A percentile compares a stretch with the other conserved stretches of the same genome.
phyloP scores from a whole-genome alignment of 2,888 invertebrate species.

The Noctua fimbriata region DNA sequence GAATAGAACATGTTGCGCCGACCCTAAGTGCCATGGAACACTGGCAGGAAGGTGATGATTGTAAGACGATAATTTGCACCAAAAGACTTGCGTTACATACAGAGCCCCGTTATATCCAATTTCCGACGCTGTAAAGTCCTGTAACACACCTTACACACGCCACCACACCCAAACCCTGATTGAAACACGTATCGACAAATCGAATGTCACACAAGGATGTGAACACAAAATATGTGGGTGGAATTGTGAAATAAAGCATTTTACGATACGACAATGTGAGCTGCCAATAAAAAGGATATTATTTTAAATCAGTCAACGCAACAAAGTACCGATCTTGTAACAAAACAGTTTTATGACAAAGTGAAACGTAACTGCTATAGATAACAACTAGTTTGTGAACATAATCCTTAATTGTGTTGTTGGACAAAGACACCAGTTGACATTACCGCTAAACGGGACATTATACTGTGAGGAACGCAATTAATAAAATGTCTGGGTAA shows the following conservation, averaged over 20 bases:
- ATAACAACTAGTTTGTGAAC: conserved; percentile 55
- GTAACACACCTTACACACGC: conserved; percentile 21
- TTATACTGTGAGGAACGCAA: conserved; percentile 27
- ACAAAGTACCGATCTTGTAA: conserved; percentile 65
- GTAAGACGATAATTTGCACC: not conserved
- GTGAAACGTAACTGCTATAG: conserved; percentile 59
- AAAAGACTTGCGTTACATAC: not conserved
- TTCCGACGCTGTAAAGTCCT: conserved; percentile 7
- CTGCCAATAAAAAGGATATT: conserved; percentile 65
- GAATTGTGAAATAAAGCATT: conserved; percentile 64
- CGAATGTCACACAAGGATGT: conserved; percentile 55
- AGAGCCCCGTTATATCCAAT: conserved; percentile 36
- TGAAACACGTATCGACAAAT: conserved; percentile 36
- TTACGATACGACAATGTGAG: conserved; percentile 65
- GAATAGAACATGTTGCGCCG: not conserved
- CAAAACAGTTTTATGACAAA: conserved; percentile 64
- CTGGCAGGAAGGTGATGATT: not conserved
- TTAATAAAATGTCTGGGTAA: conserved; percentile 19
- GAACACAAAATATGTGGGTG: conserved; percentile 63
- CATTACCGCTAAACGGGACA: conserved; percentile 44
- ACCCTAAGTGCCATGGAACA: not conserved
- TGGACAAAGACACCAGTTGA: conserved; percentile 51
- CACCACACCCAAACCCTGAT: conserved; percentile 18
- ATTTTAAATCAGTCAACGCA: conserved; percentile 67
- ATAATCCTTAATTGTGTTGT: conserved; percentile 56